Percentiles rank a stretch among this genome's conserved stretches.
These are phyloP conservation scores for Oligia latruncula DNA, from an alignment of 2,888 invertebrate species.

Conservation along the genomic window DNA sequence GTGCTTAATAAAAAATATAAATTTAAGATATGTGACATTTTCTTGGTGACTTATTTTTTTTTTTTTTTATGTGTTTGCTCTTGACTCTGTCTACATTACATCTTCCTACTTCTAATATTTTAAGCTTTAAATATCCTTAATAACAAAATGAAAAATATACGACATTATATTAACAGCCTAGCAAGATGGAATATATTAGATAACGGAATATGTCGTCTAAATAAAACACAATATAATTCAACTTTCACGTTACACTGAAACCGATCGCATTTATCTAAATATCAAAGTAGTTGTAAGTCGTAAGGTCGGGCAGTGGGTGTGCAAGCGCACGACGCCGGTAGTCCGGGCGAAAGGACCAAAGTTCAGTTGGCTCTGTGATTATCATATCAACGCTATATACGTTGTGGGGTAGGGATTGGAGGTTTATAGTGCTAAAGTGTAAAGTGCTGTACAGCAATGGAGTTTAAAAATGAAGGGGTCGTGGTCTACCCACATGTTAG, in stretches of 20 bases:
- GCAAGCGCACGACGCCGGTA: conserved; percentile 57
- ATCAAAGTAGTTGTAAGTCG: conserved; percentile 52
- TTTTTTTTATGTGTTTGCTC: too few relatives aligned
- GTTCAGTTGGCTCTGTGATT: conserved; percentile 48
- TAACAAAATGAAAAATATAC: background rate
- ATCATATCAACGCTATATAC: conserved; percentile 54
- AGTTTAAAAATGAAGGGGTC: background rate
- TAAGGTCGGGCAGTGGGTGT: conserved; percentile 63
- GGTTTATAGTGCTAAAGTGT: too few relatives aligned
- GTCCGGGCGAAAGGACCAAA: conserved; percentile 52
- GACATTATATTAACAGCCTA: background rate
- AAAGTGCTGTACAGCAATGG: background rate
- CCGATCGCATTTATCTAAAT: conserved; percentile 56
- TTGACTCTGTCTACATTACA: too few relatives aligned
- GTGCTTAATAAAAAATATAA: too few relatives aligned
- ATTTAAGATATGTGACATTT: background rate
- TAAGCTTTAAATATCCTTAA: background rate
- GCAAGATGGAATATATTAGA: background rate
- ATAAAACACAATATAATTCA: conserved; percentile 31
- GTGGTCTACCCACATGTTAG: background rate
- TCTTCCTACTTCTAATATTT: background rate
- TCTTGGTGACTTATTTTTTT: background rate
- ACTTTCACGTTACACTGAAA: conserved; percentile 37
- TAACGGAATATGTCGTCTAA: conserved; percentile 8
- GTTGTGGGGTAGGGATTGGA: background rate